Evolutionary conservation across 37 sponge, comb jelly and placozoan species (phyloP), one percentile per base, ranked within the genome.

Genomic region (Aplysina aerophoba): DNA sequence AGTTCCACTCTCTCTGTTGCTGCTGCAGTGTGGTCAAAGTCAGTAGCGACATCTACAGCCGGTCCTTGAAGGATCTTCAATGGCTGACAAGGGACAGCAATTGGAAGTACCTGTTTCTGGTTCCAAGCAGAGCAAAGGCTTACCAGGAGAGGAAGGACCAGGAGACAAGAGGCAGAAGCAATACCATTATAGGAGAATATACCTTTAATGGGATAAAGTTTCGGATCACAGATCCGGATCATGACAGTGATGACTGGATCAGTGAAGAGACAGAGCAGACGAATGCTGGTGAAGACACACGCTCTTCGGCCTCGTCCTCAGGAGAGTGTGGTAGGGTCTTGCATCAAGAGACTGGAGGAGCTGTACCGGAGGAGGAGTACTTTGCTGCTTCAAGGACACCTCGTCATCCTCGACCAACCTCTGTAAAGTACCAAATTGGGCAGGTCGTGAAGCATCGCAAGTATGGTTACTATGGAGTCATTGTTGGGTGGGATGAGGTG

Each of bases 401-500:
- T 5, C 83, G 95, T 11, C 36, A 65, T 25, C 72, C 53, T 25
- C 74, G 90, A 1, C 87, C 95, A 15, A 12, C 78, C 0, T 11
- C 55, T 17, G 93, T 95, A 40, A 65, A 79, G 27, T 90, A 79
- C 55, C 22, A 30, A 16, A 86, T 95, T 11, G 95, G 95, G 8
- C 90, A 92, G 73, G 91, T 95, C 13, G 81, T 95, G 31, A 63
- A 66, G 58, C 95, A 95, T 84, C 84, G 44, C 55, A 27, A 38
- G 67, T 84, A 86, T 36, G 83, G 82, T 0, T 95, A 92, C 40
- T 38, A 62, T 28, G 95, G 95, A 12, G 93, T 95, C 57, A 90
- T 95, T 44, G 80, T 95, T 60, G 95, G 93, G 20, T 95, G 95
- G 95, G 95, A 95, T 39, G 59, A 55, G 22, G 79, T 82, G 15